Evolutionary conservation across 2,797 vertebrate species (phyloP).

Genomic region (Arvicola amphibius): DNA sequence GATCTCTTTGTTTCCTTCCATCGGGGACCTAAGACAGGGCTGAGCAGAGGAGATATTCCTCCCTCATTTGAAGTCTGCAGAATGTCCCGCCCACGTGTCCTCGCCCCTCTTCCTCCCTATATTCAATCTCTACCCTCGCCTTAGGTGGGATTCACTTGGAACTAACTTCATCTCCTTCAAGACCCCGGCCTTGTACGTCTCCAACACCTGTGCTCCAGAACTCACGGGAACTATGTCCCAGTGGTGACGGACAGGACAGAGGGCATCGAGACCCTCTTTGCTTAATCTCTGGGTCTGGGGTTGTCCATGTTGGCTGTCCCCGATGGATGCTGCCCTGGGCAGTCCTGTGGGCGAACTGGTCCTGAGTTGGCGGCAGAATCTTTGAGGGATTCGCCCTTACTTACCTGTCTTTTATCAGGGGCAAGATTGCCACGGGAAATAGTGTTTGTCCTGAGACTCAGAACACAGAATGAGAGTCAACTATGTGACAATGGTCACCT

Average conservation of each 20-base stretch:
- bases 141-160: background rate
- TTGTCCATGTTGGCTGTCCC: background rate
- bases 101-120: accelerated
- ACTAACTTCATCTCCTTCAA: background rate
- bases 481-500: accelerated
- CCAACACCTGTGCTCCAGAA: background rate
- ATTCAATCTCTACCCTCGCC: no score
- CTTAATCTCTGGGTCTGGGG: background rate
- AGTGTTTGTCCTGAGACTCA: background rate
- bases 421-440: background rate
- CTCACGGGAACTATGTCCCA: background rate
- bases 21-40: background rate
- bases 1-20: background rate
- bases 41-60: background rate
- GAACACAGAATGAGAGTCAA: background rate
- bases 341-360: no score
- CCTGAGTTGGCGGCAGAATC: background rate
- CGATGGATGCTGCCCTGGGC: no score
- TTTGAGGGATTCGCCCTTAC: background rate
- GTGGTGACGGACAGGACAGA: background rate
- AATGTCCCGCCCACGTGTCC: background rate
- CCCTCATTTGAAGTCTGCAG: background rate
- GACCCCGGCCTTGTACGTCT: background rate
- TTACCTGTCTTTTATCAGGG: background rate
- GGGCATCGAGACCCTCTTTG: background rate